Evolutionary conservation across 2,113 vertebrate genomes (phyloP).

Genomic region (Nycticebus coucang): DNA sequence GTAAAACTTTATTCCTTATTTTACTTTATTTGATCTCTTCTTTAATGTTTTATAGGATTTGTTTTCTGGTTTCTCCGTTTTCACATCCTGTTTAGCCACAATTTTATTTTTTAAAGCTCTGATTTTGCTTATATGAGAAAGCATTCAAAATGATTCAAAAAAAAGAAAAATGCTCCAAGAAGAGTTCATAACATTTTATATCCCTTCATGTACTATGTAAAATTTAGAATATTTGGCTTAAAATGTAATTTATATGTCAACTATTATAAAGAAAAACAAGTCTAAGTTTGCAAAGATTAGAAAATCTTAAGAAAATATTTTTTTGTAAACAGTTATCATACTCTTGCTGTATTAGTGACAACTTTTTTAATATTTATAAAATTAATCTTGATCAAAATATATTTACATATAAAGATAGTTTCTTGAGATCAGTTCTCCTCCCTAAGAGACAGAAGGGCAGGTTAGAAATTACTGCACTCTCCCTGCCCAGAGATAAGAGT

Average conservation of each 20-base stretch:
- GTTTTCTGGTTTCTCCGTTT: not conserved
- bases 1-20: not conserved
- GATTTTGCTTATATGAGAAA: not conserved
- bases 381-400: constrained; percentile 16
- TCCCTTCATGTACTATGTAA: not conserved
- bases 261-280: not conserved
- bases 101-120: not conserved
- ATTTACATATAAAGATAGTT: not conserved
- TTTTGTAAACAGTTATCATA: not conserved
- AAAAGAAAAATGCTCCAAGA: not conserved
- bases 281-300: not conserved
- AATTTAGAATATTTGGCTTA: not conserved
- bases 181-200: not conserved
- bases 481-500: not conserved
- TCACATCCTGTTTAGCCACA: not conserved
- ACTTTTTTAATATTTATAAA: not conserved
- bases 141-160: not conserved
- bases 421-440: not conserved
- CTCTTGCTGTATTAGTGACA: not conserved
- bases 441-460: not conserved
- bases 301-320: not conserved
- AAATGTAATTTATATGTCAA: not conserved
- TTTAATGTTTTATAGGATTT: constrained; percentile 15
- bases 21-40: not conserved
- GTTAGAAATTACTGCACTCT: not conserved